These are phyloP conservation scores for Aptenodytes forsteri DNA, from an alignment of 2,113 vertebrate species.

Conservation along the genomic window DNA sequence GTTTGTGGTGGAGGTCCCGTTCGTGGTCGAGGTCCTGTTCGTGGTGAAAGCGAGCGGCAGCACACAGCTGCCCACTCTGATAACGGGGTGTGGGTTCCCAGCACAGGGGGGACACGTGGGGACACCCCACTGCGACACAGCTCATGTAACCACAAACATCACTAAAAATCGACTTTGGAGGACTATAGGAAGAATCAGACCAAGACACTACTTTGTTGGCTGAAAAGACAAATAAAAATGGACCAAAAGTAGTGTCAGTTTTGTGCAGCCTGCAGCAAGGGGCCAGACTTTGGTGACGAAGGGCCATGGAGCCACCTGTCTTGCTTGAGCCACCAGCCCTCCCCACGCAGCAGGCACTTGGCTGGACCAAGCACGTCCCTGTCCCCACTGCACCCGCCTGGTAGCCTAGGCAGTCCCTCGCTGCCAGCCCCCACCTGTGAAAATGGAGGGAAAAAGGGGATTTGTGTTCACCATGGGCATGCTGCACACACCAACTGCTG, in stretches of 20 bases:
- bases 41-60: rapidly evolving
- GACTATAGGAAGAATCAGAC: neutral
- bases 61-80: rapidly evolving
- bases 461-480: neutral
- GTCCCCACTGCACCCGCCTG: rapidly evolving
- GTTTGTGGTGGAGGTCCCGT: rapidly evolving
- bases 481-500: neutral
- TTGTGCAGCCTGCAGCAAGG: neutral
- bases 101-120: neutral
- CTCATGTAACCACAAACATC: neutral
- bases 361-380: neutral
- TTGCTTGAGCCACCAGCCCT: neutral
- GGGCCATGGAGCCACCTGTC: neutral
- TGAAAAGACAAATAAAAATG: neutral
- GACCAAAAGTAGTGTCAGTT: neutral
- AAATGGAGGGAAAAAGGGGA: neutral
- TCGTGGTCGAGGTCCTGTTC: rapidly evolving
- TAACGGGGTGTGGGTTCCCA: rapidly evolving
- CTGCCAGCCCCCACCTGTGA: neutral
- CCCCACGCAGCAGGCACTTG: too few species aligned
- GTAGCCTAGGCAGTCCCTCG: neutral
- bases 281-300: neutral
- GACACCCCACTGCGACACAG: rapidly evolving
- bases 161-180: neutral
- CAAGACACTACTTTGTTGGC: neutral